A percentile compares a stretch with the other conserved stretches of the same genome.
Conservation (phyloP, 2,797 vertebrate species). For the Alauda arvensis region DNA sequence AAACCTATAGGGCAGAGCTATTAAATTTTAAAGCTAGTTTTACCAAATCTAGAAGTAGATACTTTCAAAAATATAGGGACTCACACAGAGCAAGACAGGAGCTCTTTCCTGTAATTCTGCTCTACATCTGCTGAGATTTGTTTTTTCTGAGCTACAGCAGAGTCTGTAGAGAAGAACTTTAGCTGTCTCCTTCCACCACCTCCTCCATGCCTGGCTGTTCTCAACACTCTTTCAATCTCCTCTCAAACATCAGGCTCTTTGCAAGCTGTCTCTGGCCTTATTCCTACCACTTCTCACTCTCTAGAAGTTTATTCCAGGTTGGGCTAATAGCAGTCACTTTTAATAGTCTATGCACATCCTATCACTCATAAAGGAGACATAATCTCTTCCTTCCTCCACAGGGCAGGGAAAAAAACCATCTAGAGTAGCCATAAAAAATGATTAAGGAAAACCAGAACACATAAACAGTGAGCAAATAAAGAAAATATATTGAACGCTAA, state of each 20-base stretch:
- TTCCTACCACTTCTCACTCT: background rate
- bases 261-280: background rate
- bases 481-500: background rate
- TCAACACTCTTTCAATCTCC: background rate
- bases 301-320: background rate
- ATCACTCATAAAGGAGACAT: background rate
- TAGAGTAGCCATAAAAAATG: background rate
- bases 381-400: background rate
- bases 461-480: background rate
- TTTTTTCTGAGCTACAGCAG: background rate
- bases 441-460: background rate
- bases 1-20: background rate
- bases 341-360: background rate
- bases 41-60: background rate
- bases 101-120: background rate
- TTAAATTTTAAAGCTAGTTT: background rate
- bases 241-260: background rate
- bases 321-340: background rate
- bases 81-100: background rate
- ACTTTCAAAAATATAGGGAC: background rate
- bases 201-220: background rate
- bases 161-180: background rate
- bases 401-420: background rate
- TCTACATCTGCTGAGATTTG: background rate
- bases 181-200: background rate